These are phyloP conservation scores for Caerostris extrusa DNA, from an alignment of 1,140 invertebrate species.

Conservation along the genomic window DNA sequence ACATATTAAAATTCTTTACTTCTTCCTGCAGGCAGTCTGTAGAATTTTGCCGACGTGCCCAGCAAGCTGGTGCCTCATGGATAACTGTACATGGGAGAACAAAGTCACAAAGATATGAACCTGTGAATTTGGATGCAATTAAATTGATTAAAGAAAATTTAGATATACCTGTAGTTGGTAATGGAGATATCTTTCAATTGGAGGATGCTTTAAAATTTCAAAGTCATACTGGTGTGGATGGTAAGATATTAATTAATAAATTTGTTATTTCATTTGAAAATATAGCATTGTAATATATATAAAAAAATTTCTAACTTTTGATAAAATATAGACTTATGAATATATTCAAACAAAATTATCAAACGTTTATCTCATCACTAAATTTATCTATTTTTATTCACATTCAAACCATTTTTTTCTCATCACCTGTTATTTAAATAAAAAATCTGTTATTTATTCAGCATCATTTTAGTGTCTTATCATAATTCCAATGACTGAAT, in stretches of 20 bases:
- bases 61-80: conserved; percentile 92
- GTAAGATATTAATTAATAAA: conserved; percentile 82
- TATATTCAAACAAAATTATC: no score
- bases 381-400: no score
- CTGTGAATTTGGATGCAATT: conserved; percentile 89
- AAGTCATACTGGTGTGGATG: conserved; percentile 87
- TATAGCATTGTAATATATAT: background rate
- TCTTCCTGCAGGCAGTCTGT: conserved; percentile 84
- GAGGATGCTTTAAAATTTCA: conserved; percentile 87
- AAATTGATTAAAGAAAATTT: conserved; percentile 88
- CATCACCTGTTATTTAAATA: no score
- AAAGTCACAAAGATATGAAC: conserved; percentile 88
- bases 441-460: no score
- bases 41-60: conserved; percentile 89
- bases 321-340: no score
- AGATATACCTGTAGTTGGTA: conserved; percentile 92
- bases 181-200: conserved; percentile 92
- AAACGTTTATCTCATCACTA: no score
- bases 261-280: background rate
- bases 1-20: background rate
- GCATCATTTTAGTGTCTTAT: no score
- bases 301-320: background rate
- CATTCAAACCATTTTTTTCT: no score
- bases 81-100: conserved; percentile 95
- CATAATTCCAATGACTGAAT: no score